These are phyloP conservation scores for Abscondita cerata DNA, from an alignment of 2,888 invertebrate species.

Conservation along the genomic window DNA sequence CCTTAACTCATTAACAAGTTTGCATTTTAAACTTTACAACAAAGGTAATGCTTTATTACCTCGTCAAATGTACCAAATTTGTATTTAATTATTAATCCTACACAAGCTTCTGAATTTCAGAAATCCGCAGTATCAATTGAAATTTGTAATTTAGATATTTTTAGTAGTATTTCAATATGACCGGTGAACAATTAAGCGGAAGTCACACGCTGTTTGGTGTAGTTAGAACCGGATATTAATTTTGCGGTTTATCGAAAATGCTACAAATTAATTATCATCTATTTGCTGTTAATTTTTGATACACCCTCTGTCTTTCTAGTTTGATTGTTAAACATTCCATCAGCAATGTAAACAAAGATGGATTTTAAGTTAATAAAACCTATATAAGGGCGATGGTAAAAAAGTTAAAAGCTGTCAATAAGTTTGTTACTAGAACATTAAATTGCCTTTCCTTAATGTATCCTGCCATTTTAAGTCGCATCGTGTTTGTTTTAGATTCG, in stretches of 20 bases:
- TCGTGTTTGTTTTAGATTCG: slow-evolving; percentile 22
- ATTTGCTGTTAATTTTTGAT: no score
- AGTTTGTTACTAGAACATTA: slow-evolving; percentile 13
- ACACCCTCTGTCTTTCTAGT: not conserved
- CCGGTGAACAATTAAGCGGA: slow-evolving; percentile 22
- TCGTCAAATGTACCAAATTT: no score
- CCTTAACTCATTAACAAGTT: no score
- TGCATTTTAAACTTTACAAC: no score
- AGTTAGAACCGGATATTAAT: slow-evolving; percentile 27
- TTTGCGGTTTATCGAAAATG: slow-evolving; percentile 14
- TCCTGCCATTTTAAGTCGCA: slow-evolving; percentile 29
- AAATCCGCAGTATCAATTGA: no score
- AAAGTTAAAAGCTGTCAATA: slow-evolving; percentile 28
- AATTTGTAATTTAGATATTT: no score
- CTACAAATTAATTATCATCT: not conserved
- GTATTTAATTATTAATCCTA: no score
- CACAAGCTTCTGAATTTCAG: no score
- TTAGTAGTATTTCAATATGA: slow-evolving; percentile 10
- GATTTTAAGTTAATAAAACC: slow-evolving; percentile 1
- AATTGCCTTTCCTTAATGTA: slow-evolving; percentile 31
- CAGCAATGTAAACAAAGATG: slow-evolving; percentile 27
- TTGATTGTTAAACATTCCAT: slow-evolving; percentile 1
- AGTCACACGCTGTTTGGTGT: slow-evolving; percentile 20
- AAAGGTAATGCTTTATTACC: no score
- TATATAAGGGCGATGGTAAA: slow-evolving; percentile 13